A percentile compares a stretch with the other conserved stretches of the same genome.
Evolutionary conservation across 2,888 invertebrate species (phyloP).

Genomic region (Bedellia somnulentella): DNA sequence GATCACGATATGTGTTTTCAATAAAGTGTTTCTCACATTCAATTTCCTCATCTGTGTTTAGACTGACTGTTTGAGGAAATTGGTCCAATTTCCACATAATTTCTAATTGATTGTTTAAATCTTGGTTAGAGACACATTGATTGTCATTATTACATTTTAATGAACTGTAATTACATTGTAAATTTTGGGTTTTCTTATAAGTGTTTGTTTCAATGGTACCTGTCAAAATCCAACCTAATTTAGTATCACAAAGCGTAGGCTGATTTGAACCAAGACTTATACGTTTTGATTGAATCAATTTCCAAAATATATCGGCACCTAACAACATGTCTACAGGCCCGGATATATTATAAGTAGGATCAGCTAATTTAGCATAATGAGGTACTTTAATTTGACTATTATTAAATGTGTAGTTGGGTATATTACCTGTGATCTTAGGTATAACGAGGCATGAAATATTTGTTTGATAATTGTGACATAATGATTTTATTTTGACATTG

Average conservation of each 20-base stretch:
- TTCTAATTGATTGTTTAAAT: not conserved
- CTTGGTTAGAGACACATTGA: not conserved
- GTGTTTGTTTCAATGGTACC: not conserved
- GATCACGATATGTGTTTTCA: not conserved
- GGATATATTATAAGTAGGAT: not conserved
- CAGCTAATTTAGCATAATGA: not conserved
- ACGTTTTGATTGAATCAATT: not conserved
- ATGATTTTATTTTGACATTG: not conserved
- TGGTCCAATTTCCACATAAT: not conserved
- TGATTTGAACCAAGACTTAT: not conserved
- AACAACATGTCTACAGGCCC: not conserved
- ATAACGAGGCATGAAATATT: not conserved
- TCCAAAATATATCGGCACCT: slow-evolving; percentile 1
- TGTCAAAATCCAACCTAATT: not conserved
- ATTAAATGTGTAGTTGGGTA: not conserved
- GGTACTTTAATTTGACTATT: not conserved
- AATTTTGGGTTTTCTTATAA: not conserved
- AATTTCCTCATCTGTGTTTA: not conserved
- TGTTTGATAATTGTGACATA: not conserved
- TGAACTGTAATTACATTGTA: not conserved
- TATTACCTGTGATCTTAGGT: not conserved
- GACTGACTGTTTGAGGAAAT: not conserved
- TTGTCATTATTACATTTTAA: not conserved
- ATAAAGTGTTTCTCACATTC: not conserved
- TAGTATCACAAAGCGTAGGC: not conserved